Evolutionary conservation across 2,888 invertebrate species (phyloP).

Genomic region (Stegana nigrithorax): DNA sequence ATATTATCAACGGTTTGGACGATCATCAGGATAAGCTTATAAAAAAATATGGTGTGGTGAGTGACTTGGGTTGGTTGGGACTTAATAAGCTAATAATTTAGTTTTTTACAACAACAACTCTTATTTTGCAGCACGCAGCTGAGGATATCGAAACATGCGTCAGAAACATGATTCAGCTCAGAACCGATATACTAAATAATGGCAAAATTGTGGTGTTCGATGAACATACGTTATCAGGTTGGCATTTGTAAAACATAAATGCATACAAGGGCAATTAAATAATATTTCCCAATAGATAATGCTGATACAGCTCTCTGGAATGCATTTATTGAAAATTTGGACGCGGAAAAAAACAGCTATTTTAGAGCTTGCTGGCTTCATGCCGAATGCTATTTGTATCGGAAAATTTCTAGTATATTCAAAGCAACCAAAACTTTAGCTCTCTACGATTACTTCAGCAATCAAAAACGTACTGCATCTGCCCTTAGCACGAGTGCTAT

Average conservation of each 20-base stretch:
- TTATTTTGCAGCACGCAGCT: conserved; percentile 32
- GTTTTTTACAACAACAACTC: no score
- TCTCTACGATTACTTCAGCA: conserved; percentile 81
- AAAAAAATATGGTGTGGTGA: conserved; percentile 39
- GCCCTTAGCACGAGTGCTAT: conserved; percentile 55
- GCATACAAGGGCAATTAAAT: background rate
- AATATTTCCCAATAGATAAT: no score
- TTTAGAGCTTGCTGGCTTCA: conserved; percentile 89
- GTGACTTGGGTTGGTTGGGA: conserved; percentile 30
- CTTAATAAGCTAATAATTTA: background rate
- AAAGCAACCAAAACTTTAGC: conserved; percentile 71
- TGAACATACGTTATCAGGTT: no score
- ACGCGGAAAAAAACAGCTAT: conserved; percentile 69
- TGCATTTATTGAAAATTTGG: conserved; percentile 71
- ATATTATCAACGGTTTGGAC: conserved; percentile 82
- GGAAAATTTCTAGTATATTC: conserved; percentile 77
- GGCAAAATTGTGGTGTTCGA: conserved; percentile 33
- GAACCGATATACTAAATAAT: conserved; percentile 38
- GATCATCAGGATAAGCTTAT: conserved; percentile 76
- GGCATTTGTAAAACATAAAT: no score
- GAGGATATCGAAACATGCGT: conserved; percentile 42
- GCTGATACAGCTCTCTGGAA: conserved; percentile 57
- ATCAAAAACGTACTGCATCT: conserved; percentile 79
- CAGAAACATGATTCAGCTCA: conserved; percentile 33
- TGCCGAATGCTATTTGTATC: conserved; percentile 92